Evolutionary conservation across 2,888 invertebrate genomes (phyloP), one percentile per base, ranked within the genome.

Genomic region (Napeogenes sylphis): DNA sequence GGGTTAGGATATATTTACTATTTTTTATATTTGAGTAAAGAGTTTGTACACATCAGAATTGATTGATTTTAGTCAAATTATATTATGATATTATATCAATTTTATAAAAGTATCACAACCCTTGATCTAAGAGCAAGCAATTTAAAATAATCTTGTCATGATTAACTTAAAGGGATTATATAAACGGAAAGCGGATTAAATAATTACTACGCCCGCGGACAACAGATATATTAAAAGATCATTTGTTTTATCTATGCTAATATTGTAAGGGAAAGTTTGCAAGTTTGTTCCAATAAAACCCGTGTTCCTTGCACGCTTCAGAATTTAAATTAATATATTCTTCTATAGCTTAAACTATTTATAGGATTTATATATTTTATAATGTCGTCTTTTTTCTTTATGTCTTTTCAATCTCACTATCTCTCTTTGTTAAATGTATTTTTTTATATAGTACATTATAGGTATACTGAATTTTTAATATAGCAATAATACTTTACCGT

Each of bases 231-330:
- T 63, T 63, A 51, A 66, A 62, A 62, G 33, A 53, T 51, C 45
- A 56, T 56, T 55, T 54, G 56, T 60, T 61, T 63, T 65, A 65
- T 63, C 62, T 65, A 67, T 63, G 65, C 55, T 65, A 65, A 65
- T 62, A 63, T 60, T 62, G 60, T 61, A 61, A 65, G 67, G 65
- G 67, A 67, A 65, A 67, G 65, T 67, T 56, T 61, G 59, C 56
- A 57, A 58, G 55, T 56, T 56, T 59, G 61, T 58, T 63, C 59
- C 54, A 56, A 55, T 55, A 56, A 55, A 54, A 35, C 33, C 56
- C 42, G 59, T 51, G 61, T 56, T 54, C 55, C 59, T 58, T 42
- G 62, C 14, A 59, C 47, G 55, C 45, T 62, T 45, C 10, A n/a
- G 14, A 59, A 30, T 33, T 54, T 38, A 59, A 42, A 59, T 62